Evolutionary conservation across 2,797 vertebrate species (phyloP).

Genomic region (Vespertilio murinus): DNA sequence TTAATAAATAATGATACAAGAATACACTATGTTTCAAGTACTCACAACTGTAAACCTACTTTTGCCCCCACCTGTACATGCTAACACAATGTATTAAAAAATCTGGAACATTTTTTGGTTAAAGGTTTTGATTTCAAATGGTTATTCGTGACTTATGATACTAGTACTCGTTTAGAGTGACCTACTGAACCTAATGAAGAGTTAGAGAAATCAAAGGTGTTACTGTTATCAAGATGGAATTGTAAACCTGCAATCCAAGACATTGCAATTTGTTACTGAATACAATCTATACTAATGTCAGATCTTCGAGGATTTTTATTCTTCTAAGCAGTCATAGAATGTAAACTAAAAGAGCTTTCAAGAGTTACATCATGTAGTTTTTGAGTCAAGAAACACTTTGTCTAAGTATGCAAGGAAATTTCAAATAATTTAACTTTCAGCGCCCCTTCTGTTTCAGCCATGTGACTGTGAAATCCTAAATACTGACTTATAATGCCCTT

Average conservation of each 20-base stretch:
- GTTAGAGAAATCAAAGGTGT: constrained; percentile 9
- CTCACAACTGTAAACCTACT: not conserved
- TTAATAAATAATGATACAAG: not conserved
- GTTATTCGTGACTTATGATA: constrained; percentile 32
- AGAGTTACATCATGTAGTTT: not conserved
- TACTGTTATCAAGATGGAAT: not conserved
- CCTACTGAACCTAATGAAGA: not conserved
- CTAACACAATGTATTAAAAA: constrained; percentile 16
- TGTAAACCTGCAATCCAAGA: not conserved
- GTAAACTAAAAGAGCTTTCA: not conserved
- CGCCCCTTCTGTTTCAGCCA: not conserved
- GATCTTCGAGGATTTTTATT: not conserved
- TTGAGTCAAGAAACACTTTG: constrained; percentile 5
- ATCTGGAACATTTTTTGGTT: not conserved
- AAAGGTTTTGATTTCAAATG: constrained; percentile 26
- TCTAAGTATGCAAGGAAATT: not conserved
- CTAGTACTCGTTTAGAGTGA: not conserved
- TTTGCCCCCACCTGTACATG: not conserved
- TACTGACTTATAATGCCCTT: not conserved
- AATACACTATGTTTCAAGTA: not conserved
- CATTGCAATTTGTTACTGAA: not conserved
- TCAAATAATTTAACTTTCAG: not conserved
- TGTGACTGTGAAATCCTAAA: not conserved
- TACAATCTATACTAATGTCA: constrained; percentile 7
- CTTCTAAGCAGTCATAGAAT: not conserved